Evolutionary conservation across 2,797 vertebrate genomes (phyloP).

Genomic region (Muscicapa striata): DNA sequence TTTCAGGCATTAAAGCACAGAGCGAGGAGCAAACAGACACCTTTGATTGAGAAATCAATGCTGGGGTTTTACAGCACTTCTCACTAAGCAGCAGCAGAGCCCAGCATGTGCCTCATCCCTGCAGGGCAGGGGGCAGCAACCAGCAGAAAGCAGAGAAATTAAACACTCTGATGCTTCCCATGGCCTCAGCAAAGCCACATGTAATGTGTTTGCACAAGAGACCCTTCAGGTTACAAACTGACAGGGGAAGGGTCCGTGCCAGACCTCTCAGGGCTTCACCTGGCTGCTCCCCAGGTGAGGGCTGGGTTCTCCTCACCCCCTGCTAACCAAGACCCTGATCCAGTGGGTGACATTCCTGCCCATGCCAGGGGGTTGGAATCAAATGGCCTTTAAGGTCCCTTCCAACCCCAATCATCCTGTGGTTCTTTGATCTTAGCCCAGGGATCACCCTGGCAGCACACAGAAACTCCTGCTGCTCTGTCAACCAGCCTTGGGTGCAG

Average conservation of each 20-base stretch:
- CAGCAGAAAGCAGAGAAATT: background rate
- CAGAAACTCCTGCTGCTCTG: background rate
- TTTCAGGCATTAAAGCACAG: constrained; percentile 22
- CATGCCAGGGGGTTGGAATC: background rate
- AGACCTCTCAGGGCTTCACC: background rate
- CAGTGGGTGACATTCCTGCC: background rate
- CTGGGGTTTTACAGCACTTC: constrained; percentile 22
- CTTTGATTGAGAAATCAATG: constrained; percentile 51
- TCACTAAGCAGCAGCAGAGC: background rate
- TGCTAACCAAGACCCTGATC: background rate
- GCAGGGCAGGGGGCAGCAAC: background rate
- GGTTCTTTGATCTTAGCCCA: background rate
- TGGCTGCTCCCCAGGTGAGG: background rate
- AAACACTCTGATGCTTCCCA: background rate
- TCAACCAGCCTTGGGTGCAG: background rate
- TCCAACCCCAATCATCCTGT: background rate
- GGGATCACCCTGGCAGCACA: background rate
- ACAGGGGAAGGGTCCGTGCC: background rate
- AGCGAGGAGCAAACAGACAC: constrained; percentile 4
- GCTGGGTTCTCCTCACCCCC: background rate
- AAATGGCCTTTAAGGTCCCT: background rate
- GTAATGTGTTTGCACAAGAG: background rate
- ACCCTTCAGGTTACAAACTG: background rate
- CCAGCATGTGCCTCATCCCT: background rate
- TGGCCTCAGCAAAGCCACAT: background rate